Evolutionary conservation across 2,797 vertebrate species (phyloP), one percentile per base, ranked within the genome.

Genomic region (Gymnoscopelus microlampas): DNA sequence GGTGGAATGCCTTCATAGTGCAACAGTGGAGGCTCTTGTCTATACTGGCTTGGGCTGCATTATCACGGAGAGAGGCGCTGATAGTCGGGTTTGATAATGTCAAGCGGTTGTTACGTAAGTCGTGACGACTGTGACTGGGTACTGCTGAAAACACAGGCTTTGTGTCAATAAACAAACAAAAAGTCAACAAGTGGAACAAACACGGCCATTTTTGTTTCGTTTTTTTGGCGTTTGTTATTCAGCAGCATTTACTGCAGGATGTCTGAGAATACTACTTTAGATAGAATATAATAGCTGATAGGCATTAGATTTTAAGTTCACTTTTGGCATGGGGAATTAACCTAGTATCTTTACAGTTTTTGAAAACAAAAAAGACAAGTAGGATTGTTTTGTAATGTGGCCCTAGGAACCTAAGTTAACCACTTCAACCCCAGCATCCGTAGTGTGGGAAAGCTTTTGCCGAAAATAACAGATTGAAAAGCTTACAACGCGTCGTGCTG

Each of bases 1-100:
- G 47, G 53, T 61, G 35, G 51, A 70, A 51, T 5, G 71, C 76
- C 69, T 76, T 87, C 65, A 78, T 53, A 53, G 49, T 3, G 12
- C 66, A 81, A 91, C 87, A 92, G 71, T 80, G 72, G 73, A 55
- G 63, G 44, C 71, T 57, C 51, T 91, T 91, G 89, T 92, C 80
- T 67, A 12, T 2, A 1, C 50, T 61, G 19, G 66, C 73, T 61
- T 4, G 3, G 2, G 55, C 78, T 66, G 80, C 80, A 78, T 44
- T 44, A 44, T 87, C 80, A 68, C 51, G 32, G 71, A 53, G 56
- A 80, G 56, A 81, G 68, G 56, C 67, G 64, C 70, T 58, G 58
- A 60, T 19, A 29, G 60, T 74, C 53, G 8, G 39, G 70, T 76
- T 59, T 55, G 53, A 68, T 79, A 80, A 85, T 77, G 84, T 83